phyloP scores from a whole-genome alignment of 1,140 invertebrate species.

The Apis cerana region DNA sequence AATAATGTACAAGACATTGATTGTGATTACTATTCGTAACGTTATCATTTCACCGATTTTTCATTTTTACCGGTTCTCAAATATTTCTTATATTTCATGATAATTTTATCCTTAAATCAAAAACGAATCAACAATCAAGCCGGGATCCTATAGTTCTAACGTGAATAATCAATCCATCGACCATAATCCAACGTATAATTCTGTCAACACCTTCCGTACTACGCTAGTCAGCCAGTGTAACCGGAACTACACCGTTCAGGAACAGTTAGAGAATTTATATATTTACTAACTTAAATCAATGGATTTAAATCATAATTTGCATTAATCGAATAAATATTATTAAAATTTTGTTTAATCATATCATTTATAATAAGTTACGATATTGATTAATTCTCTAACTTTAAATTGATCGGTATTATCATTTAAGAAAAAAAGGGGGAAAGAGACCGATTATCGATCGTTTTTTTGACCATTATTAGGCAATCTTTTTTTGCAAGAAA shows the following conservation, averaged over 20 bases:
- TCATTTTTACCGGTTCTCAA: neutral
- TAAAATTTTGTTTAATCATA: neutral
- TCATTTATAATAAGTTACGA: neutral
- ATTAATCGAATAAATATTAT: no score
- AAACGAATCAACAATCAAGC: neutral
- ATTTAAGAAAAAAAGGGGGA: neutral
- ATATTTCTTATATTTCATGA: neutral
- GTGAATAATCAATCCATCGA: constrained; percentile 20
- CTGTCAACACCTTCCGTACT: constrained; percentile 1
- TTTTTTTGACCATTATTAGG: neutral
- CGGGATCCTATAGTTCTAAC: neutral
- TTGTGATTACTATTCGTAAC: constrained; percentile 15
- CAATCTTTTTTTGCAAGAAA: neutral
- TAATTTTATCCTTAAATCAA: neutral
- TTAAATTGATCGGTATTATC: neutral
- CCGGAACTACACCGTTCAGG: constrained; percentile 23
- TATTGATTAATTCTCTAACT: neutral
- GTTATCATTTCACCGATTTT: neutral
- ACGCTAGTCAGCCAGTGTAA: constrained; percentile 30
- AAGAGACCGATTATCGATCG: neutral
- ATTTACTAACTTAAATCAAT: neutral
- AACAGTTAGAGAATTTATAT: constrained; percentile 12
- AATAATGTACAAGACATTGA: constrained; percentile 16
- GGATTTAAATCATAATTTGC: neutral
- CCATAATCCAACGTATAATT: neutral